phyloP scores from a whole-genome alignment of 2,888 invertebrate species.

The Chelonus formosanus region DNA sequence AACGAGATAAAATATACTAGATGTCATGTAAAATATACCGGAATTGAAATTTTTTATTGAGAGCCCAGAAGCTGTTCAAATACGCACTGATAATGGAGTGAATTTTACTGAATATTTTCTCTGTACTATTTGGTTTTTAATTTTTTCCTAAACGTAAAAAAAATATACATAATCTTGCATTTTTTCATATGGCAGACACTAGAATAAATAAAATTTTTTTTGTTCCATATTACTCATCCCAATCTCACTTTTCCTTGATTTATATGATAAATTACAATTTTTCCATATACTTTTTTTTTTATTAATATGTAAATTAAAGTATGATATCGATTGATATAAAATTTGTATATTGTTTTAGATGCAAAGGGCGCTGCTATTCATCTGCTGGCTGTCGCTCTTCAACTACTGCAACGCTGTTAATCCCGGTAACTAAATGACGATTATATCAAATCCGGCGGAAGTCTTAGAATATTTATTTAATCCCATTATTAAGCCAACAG shows the following conservation, averaged over 20 bases:
- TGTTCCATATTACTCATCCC: background rate
- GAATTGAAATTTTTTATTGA: no score
- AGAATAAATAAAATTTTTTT: conserved; percentile 1
- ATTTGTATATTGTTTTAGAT: conserved; percentile 53
- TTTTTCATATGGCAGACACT: background rate
- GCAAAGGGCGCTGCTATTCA: conserved; percentile 64
- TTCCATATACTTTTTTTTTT: no score
- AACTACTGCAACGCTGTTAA: conserved; percentile 64
- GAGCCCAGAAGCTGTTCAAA: no score
- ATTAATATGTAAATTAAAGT: no score
- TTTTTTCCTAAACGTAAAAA: no score
- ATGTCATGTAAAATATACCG: no score
- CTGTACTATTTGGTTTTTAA: no score
- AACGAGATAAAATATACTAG: no score
- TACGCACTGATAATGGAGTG: no score
- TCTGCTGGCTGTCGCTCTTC: conserved; percentile 63
- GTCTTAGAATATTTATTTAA: background rate
- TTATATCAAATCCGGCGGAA: background rate
- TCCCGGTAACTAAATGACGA: conserved; percentile 55
- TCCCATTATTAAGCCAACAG: background rate
- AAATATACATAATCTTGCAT: no score
- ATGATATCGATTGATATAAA: background rate
- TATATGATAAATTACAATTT: background rate
- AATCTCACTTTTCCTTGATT: background rate
- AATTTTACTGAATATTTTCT: no score